Conservation (phyloP, 2,888 invertebrate genomes). For the Hemicrepidius hirtus region DNA sequence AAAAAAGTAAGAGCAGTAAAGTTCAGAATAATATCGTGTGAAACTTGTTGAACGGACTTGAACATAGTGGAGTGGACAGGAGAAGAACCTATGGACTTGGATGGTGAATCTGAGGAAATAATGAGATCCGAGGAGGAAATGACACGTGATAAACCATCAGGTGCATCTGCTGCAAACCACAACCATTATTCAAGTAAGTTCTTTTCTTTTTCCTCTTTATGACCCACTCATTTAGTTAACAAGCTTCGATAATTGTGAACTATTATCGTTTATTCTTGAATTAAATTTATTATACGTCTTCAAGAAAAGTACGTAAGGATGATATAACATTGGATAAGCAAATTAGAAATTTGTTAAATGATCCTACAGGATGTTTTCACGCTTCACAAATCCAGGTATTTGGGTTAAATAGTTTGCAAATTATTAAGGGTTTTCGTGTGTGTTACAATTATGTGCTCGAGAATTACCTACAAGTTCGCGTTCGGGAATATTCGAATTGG, state of each 20-base stretch:
- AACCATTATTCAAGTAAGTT: constrained; percentile 65
- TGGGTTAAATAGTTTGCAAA: constrained; percentile 32
- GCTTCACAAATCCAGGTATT: constrained; percentile 24
- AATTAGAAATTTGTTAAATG: constrained; percentile 3
- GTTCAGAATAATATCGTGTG: constrained; percentile 1
- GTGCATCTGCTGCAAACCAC: constrained; percentile 62
- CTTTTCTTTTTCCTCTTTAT: constrained; percentile 9
- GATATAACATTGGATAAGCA: background rate
- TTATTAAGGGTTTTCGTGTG: constrained; percentile 11
- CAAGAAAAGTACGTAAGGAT: background rate
- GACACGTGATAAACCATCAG: constrained; percentile 63
- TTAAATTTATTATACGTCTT: background rate
- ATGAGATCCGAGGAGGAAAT: constrained; percentile 67
- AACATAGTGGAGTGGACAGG: constrained; percentile 59
- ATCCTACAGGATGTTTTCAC: constrained; percentile 5
- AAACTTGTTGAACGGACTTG: constrained; percentile 28
- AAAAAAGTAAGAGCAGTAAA: background rate
- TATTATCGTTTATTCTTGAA: background rate
- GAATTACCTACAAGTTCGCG: no score
- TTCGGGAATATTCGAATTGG: no score
- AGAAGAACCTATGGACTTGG: constrained; percentile 61
- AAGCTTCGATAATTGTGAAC: background rate
- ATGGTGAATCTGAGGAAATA: constrained; percentile 60
- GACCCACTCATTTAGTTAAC: constrained; percentile 10
- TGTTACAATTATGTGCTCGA: background rate